phyloP scores from a whole-genome alignment of 2,113 vertebrate species.

The Cyprinus carpio region DNA sequence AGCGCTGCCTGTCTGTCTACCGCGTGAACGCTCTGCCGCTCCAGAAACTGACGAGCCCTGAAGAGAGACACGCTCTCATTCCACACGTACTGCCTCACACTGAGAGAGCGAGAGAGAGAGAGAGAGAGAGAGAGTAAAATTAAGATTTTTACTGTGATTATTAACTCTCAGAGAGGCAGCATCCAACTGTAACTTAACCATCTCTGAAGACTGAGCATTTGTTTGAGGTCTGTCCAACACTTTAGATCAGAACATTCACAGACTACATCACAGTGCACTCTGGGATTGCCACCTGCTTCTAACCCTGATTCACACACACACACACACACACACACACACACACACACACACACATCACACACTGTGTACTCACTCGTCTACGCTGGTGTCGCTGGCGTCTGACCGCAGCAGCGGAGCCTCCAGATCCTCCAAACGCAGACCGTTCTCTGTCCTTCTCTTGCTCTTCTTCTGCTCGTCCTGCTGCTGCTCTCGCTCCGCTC shows the following conservation, averaged over 20 bases:
- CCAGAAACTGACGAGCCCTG: constrained; percentile 81
- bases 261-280: too few species aligned
- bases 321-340: neutral
- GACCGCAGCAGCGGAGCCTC: constrained; percentile 50
- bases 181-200: too few species aligned
- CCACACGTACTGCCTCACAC: constrained; percentile 76
- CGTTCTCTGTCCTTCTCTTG: constrained; percentile 62
- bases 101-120: constrained; percentile 59
- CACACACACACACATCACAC: too few species aligned
- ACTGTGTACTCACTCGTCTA: constrained; percentile 63
- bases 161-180: too few species aligned
- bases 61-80: constrained; percentile 77
- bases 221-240: too few species aligned
- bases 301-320: neutral
- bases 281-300: too few species aligned
- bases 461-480: constrained; percentile 56
- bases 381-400: constrained; percentile 63
- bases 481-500: constrained; percentile 55
- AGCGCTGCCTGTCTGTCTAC: constrained; percentile 75
- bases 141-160: too few species aligned
- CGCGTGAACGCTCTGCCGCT: constrained; percentile 76
- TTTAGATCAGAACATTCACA: too few species aligned
- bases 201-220: too few species aligned
- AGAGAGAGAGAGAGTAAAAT: too few species aligned
- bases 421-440: constrained; percentile 76